Evolutionary conservation across 2,888 invertebrate species (phyloP), one percentile per base, ranked within the genome.

Genomic region (Hyposoter didymator): DNA sequence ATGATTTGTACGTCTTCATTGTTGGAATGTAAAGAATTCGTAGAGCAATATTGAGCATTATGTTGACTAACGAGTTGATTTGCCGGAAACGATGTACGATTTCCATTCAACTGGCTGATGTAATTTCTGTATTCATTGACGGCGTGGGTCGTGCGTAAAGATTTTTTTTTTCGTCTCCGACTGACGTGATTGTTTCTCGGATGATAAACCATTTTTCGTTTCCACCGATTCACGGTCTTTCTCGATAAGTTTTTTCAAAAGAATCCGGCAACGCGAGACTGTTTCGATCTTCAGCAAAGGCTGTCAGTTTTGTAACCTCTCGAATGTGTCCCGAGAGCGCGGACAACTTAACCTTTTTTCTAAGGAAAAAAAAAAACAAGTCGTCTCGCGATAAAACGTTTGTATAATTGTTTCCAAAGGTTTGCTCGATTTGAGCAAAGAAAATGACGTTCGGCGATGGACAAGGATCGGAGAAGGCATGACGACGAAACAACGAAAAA

Each of bases 151-250:
- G 49, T 62, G 32, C 73, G 67, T 3, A 4, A 32, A 12, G 78
- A 45, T 70, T 69, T 74, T 47, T 52, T 74, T 64, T 78, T 84
- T 66, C 39, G 52, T 74, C 49, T 78, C 5, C n/a, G 32, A 19
- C 69, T 74, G 28, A 84, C 78, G 4, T 35, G 35, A 32, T 22
- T 69, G 47, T 67, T 78, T 39, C 22, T 47, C 12, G 35, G 28
- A 14, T 66, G 62, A 52, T 73, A 74, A 45, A 62, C 45, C 84
- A 84, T 84, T 74, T 75, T 75, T 2, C 35, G 17, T 22, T 66
- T 8, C 7, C 7, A 28, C 28, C 8, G 32, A 28, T 12, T 32
- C 12, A 22, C 66, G 19, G 19, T 66, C 39, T 66, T 66, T 64
- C 39, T n/a, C 1, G 2, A n/a, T 1, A 8, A 66, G 22, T 45